Evolutionary conservation across 2,888 invertebrate species (phyloP), one percentile per base, ranked within the genome.

Genomic region (Andrena hattorfiana): DNA sequence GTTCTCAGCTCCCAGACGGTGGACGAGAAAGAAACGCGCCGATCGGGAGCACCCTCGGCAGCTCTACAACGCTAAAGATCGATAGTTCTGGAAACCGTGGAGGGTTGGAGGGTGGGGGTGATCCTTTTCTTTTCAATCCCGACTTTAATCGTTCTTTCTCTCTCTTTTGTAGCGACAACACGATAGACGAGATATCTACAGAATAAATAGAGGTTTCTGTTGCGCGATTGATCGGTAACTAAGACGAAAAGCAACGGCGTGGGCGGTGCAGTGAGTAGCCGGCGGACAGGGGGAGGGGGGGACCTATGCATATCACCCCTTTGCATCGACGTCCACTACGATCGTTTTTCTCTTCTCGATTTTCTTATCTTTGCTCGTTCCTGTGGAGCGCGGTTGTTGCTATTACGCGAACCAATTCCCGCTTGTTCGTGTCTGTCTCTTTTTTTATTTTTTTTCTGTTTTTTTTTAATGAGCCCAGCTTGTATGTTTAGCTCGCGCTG

Each of bases 161-260:
- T 59, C 69, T 42, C 59, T 35, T 42, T 42, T 60, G 16, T 42
- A 42, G 20, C 69, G 69, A 48, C 63, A 26, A 56, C 66, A 51
- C 48, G 63, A 69, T 35, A 49, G 23, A 20, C 73, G 35, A 64
- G 32, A 28, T 23, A 56, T 49, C 48, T 66, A 49, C 30, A 74
- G 48, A 67, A 35, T 74, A 74, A 67, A 59, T 48, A 59, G 59
- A 74, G 48, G 59, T 60, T 62, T 42, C 49, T 54, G 64, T 63
- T 32, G 68, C 51, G 56, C 68, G 68, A 30, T 59, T 28, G 35
- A 67, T 28, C 30, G n/a, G 32, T 42, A 32, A 60, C 54, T 35
- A 66, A 83, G 76, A 51, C 74, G 51, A 48, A 75, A 74, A 87
- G 81, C 72, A 76, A 77, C 81, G 60, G 72, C 73, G 60, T 56